Conservation (phyloP, 2,888 invertebrate genomes). For the Sacculina carcini region DNA sequence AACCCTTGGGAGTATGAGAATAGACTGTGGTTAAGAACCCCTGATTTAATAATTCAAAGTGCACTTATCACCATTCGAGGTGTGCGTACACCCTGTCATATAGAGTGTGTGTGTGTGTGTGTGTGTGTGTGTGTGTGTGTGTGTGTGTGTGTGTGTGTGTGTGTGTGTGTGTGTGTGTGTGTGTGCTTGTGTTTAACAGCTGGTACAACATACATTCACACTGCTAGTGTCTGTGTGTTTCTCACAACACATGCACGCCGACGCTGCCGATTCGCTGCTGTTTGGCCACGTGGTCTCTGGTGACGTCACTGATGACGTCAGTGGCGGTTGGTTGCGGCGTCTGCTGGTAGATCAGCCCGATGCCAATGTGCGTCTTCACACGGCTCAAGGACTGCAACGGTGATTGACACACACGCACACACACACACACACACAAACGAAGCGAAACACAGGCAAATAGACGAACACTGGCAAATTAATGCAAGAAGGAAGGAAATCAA, state of each 20-base stretch:
- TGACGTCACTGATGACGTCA: conserved; percentile 39
- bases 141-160: conserved; percentile 23
- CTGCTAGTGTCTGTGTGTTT: conserved; percentile 78
- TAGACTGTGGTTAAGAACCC: too few species aligned
- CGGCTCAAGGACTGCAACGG: conserved; percentile 71
- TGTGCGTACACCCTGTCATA: too few species aligned
- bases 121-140: too few species aligned
- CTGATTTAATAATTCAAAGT: too few species aligned
- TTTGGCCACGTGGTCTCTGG: too few species aligned
- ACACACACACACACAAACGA: too few species aligned
- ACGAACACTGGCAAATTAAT: conserved; percentile 4
- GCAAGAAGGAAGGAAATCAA: too few species aligned
- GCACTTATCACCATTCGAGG: too few species aligned
- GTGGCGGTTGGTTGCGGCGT: conserved; percentile 47
- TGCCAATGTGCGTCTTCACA: conserved; percentile 65
- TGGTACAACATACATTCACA: conserved; percentile 75
- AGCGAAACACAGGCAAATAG: too few species aligned
- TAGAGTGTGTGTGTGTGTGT: too few species aligned
- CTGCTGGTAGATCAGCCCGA: conserved; percentile 76
- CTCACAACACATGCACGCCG: conserved; percentile 51
- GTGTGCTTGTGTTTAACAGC: conserved; percentile 21
- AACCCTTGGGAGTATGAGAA: too few species aligned
- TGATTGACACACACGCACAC: conserved; percentile 46
- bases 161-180: neutral
- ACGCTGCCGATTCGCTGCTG: conserved; percentile 47